Evolutionary conservation across 2,888 invertebrate genomes (phyloP).

Genomic region (Asteroscopus sphinx): DNA sequence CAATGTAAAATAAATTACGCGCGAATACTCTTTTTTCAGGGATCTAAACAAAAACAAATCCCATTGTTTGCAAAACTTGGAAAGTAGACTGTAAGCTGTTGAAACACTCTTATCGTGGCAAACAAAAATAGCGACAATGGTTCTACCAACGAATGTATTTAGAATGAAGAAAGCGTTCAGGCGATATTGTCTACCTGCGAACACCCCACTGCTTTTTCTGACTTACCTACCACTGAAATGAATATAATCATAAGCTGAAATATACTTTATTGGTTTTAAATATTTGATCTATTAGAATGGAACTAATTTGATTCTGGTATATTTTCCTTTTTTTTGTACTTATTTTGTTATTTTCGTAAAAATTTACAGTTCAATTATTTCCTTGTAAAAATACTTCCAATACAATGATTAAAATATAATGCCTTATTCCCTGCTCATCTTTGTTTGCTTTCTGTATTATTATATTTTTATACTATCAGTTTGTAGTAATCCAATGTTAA

Average conservation of each 20-base stretch:
- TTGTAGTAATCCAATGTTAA: too few species aligned
- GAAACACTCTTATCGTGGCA: constrained; percentile 64
- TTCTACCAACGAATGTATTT: constrained; percentile 58
- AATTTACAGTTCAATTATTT: too few species aligned
- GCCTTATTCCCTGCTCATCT: too few species aligned
- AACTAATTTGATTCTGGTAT: constrained; percentile 17
- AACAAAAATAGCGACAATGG: constrained; percentile 62
- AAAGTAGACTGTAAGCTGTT: constrained; percentile 61
- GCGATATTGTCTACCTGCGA: constrained; percentile 58
- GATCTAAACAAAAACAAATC: constrained; percentile 61
- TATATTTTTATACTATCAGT: too few species aligned
- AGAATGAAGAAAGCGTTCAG: constrained; percentile 51
- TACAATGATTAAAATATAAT: too few species aligned
- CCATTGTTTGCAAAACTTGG: constrained; percentile 60
- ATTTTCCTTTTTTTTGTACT: constrained; percentile 19
- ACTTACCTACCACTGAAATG: constrained; percentile 15
- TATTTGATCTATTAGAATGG: constrained; percentile 19
- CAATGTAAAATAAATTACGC: constrained; percentile 52
- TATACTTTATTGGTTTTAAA: constrained; percentile 22
- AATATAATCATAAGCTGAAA: constrained; percentile 16
- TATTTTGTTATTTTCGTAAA: background rate
- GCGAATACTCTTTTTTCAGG: constrained; percentile 61
- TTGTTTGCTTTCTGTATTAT: too few species aligned
- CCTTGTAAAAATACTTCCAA: too few species aligned
- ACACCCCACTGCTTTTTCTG: constrained; percentile 50